phyloP scores from a whole-genome alignment of 2,888 invertebrate genomes.

The Pteria penguin region DNA sequence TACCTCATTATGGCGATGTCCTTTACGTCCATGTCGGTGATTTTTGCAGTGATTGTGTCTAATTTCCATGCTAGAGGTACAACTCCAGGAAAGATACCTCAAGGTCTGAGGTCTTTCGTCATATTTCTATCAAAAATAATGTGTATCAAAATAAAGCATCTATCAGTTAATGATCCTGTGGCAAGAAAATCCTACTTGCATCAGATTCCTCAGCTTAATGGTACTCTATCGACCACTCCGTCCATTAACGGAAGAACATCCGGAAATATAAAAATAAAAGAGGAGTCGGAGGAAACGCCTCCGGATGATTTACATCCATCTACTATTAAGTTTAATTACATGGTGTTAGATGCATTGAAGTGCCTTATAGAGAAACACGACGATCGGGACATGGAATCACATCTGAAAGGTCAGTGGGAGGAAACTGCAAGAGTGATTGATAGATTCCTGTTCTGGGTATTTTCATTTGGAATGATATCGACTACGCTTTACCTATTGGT shows the following conservation, averaged over 20 bases:
- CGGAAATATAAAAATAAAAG: conserved; percentile 12
- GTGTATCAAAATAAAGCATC: conserved; percentile 52
- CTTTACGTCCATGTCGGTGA: conserved; percentile 78
- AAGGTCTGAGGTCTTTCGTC: conserved; percentile 48
- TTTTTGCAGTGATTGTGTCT: conserved; percentile 78
- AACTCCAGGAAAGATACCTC: conserved; percentile 56
- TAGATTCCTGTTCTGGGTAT: conserved; percentile 82
- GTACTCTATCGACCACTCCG: background rate
- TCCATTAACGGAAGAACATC: background rate
- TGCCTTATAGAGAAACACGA: conserved; percentile 63
- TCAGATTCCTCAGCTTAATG: background rate
- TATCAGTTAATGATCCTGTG: background rate
- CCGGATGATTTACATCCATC: conserved; percentile 8
- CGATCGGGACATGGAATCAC: conserved; percentile 57
- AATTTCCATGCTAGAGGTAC: conserved; percentile 77
- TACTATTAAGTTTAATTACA: conserved; percentile 47
- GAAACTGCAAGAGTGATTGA: conserved; percentile 82
- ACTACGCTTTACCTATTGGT: conserved; percentile 81
- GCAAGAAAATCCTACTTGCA: background rate
- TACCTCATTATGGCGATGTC: conserved; percentile 80
- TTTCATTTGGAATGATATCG: conserved; percentile 80
- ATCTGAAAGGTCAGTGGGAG: conserved; percentile 69
- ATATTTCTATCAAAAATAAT: conserved; percentile 57
- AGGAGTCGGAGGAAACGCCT: conserved; percentile 7
- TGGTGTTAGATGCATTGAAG: conserved; percentile 64